Evolutionary conservation across 2,888 invertebrate species (phyloP).

Genomic region (Nasonovia ribisnigri): DNA sequence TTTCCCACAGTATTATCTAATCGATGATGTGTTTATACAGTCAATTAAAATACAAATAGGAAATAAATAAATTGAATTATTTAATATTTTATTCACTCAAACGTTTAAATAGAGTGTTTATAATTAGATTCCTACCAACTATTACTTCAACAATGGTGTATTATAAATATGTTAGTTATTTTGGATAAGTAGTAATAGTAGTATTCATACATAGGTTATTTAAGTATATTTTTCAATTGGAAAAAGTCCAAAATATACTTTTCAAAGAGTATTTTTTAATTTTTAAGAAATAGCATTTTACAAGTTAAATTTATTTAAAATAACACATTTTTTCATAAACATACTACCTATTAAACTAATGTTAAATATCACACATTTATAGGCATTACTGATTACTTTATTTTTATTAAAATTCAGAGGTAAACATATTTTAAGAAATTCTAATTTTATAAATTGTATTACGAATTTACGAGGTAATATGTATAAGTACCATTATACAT

Average conservation of each 20-base stretch:
- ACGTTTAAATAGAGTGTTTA: background rate
- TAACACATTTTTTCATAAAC: background rate
- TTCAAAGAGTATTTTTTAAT: background rate
- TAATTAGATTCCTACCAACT: background rate
- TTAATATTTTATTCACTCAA: background rate
- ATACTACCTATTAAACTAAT: background rate
- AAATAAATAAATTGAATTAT: background rate
- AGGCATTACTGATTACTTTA: background rate
- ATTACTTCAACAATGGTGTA: background rate
- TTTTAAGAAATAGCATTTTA: background rate
- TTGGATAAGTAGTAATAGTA: background rate
- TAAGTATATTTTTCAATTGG: background rate
- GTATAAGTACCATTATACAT: background rate
- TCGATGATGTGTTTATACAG: background rate
- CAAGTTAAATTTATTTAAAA: background rate
- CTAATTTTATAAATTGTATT: background rate
- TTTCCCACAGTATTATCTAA: background rate
- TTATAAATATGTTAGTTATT: background rate
- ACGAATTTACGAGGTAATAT: background rate
- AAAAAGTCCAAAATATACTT: conserved; percentile 16
- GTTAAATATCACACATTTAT: background rate
- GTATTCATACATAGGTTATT: background rate
- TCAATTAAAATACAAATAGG: background rate
- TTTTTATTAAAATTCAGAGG: background rate
- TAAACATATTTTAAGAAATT: background rate